Evolutionary conservation across 2,797 vertebrate species (phyloP), one percentile per base, ranked within the genome.

Genomic region (Argentina silus): DNA sequence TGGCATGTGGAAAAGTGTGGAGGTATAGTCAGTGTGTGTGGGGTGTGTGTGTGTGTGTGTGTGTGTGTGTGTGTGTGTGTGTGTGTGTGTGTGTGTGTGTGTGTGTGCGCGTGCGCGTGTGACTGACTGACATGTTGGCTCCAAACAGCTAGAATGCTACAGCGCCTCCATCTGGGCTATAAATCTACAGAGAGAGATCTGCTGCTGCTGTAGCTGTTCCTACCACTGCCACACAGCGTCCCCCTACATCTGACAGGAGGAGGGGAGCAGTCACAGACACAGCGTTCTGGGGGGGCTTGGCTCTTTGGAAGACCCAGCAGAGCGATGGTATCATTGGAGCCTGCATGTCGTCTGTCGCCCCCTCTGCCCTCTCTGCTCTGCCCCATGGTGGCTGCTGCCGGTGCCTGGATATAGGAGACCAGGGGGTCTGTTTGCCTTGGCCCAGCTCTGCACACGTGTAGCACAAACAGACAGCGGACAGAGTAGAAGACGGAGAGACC

Each of bases 1-100:
- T 83, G 85, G 79, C 72, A 72, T 55, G 60, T 43, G 67, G 36
- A 2, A 66, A 70, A 9, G 67, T 57, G 53, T 57, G 15, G 42
- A 57, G 2, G 9, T 53, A 42, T 23, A 9, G 14, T 23, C 3
- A 7, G 9, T 19, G 45, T 45, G 55, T 59, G 17, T 45, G 27
- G 27, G 70, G 80, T 62, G 43, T 57, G 27, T 55, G 57, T 61
- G 17, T 61, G 7, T 70, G 61, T 57, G 23, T 53, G 62, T 66
- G 51, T 43, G 10, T 14, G 69, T 11, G 61, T 17, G 14, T 7
- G 23, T 59, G 43, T 50, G 44, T 70, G 56, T 48, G 56, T 55
- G 55, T 21, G 36, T 69, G 27, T 15, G 36, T 69, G 45, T 44
- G 68, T 9, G 50, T 69, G 23, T 17, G 12, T 4, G n/a, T 61